Evolutionary conservation across 2,888 invertebrate species (phyloP), one percentile per base, ranked within the genome.

Genomic region (Acanthosepion pharaonis): DNA sequence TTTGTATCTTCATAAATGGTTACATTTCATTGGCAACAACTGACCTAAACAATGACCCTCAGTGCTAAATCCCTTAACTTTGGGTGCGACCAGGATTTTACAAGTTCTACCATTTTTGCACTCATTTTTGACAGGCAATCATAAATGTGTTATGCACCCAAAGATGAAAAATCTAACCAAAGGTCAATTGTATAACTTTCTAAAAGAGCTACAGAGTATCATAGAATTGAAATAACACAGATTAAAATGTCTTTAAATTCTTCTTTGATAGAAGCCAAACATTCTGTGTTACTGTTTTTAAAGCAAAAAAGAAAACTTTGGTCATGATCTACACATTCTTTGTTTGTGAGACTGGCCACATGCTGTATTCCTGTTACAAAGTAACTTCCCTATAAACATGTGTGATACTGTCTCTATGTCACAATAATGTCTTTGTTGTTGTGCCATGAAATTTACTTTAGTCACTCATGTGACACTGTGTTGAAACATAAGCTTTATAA

Each of bases 391-490:
- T 78, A n/a, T 78, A 18, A 15, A 78, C 15, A 78, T 78, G n/a
- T 78, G n/a, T n/a, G 78, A 78, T 78, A 78, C 78, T n/a, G 78
- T 78, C n/a, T 78, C 78, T 78, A 78, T 78, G 78, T 78, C 78
- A 78, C 11, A 78, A 78, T n/a, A 18, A 33, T 0, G n/a, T 33
- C n/a, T 78, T n/a, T 78, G 11, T 59, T 78, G 78, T 78, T n/a
- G 28, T 78, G 11, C 78, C n/a, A 78, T 78, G n/a, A 78, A n/a
- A n/a, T 78, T 15, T n/a, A 33, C n/a, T n/a, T 11, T 33, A 33
- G 78, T 78, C n/a, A 78, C n/a, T 78, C 23, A n/a, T 15, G n/a
- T 78, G 18, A n/a, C 18, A 15, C 25, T 33, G n/a, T n/a, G n/a
- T 78, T 15, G 3, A 15, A 78, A n/a, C 15, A 15, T 33, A 15